Evolutionary conservation across 2,888 invertebrate genomes (phyloP).

Genomic region (Pardosa pseudoannulata): DNA sequence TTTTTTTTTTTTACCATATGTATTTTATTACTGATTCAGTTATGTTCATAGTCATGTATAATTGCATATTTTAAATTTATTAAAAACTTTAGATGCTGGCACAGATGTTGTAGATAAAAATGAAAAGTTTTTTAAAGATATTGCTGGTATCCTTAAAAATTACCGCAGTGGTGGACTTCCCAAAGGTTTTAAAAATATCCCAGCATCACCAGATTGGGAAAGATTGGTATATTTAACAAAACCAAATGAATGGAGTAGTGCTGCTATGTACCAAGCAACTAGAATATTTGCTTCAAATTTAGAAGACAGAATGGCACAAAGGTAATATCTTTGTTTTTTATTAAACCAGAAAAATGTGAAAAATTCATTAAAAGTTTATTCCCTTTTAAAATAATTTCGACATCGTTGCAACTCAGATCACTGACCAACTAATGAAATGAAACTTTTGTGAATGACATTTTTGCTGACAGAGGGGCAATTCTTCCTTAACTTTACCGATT

Average conservation of each 20-base stretch:
- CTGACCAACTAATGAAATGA: no score
- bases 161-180: conserved; percentile 98
- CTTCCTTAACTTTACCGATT: no score
- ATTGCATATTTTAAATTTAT: no score
- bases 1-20: no score
- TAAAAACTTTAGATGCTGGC: conserved; percentile 74
- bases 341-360: no score
- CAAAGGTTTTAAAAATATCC: conserved; percentile 98
- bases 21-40: no score
- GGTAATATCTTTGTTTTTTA: conserved; percentile 80
- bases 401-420: no score
- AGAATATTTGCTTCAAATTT: conserved; percentile 97
- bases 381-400: no score
- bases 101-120: conserved; percentile 86
- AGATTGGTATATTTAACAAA: conserved; percentile 83
- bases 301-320: conserved; percentile 96
- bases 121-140: conserved; percentile 90
- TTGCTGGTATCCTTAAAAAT: conserved; percentile 88
- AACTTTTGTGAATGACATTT: no score
- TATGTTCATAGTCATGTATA: no score
- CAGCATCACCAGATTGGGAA: conserved; percentile 95
- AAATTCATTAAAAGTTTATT: no score
- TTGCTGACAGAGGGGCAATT: no score
- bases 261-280: conserved; percentile 97
- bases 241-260: conserved; percentile 97